Evolutionary conservation across 2,888 invertebrate species (phyloP).

Genomic region (Barypeithes pellucidus): DNA sequence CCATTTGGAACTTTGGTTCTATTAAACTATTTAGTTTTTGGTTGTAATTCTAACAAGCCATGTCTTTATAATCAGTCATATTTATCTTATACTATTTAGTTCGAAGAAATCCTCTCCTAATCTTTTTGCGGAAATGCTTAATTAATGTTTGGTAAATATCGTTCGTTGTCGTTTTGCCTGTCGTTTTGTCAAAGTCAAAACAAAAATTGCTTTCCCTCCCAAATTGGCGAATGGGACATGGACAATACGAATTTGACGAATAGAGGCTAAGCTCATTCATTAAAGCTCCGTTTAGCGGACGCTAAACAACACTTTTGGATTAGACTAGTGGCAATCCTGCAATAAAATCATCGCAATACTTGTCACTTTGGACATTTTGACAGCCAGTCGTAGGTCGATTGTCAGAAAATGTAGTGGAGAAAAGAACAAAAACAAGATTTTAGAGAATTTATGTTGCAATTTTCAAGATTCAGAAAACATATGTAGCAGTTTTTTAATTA

Average conservation of each 20-base stretch:
- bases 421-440: slow-evolving; percentile 25
- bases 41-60: background rate
- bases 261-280: no score
- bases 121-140: no score
- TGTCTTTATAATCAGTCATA: no score
- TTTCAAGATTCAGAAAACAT: slow-evolving; percentile 23
- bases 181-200: no score
- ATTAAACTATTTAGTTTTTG: background rate
- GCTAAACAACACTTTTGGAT: background rate
- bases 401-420: slow-evolving; percentile 23
- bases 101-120: no score
- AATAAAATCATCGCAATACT: background rate
- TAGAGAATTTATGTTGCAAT: slow-evolving; percentile 21
- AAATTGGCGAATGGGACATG: no score
- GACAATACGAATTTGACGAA: no score
- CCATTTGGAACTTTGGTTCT: slow-evolving; percentile 7
- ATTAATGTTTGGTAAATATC: no score
- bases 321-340: slow-evolving; percentile 4
- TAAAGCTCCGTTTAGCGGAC: background rate
- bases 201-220: no score
- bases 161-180: no score
- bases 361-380: slow-evolving; percentile 13
- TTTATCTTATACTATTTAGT: no score
- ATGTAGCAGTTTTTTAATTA: slow-evolving; percentile 24
- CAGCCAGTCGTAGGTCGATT: slow-evolving; percentile 19